A percentile compares a stretch with the other conserved stretches of the same genome.
These are phyloP conservation scores for Python bivittatus DNA, from an alignment of 2,113 vertebrate species.

Conservation along the genomic window DNA sequence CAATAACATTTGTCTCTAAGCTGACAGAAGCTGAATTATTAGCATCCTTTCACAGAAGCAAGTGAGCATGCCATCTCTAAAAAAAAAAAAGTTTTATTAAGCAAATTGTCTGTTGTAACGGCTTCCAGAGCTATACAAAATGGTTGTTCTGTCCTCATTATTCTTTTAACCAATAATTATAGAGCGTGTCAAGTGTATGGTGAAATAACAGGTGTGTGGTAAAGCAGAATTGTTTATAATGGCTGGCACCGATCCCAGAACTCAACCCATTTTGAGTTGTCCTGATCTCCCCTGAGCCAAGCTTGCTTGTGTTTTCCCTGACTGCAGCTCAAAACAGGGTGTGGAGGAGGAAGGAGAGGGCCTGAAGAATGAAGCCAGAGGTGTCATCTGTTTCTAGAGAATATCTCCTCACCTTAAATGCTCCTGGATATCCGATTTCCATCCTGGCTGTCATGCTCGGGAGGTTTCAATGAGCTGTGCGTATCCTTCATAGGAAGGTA, in stretches of 20 bases:
- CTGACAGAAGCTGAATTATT: neutral
- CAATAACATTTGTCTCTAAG: neutral
- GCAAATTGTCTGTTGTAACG: conserved; percentile 49
- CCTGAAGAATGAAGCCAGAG: conserved; percentile 20
- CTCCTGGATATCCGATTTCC: conserved; percentile 63
- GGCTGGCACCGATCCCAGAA: conserved; percentile 75
- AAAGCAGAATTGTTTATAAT: conserved; percentile 66
- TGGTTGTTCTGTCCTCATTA: conserved; percentile 61
- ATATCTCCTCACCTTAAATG: conserved; percentile 51
- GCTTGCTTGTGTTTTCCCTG: conserved; percentile 71
- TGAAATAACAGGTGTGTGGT: conserved; percentile 65
- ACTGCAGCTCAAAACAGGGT: conserved; percentile 69
- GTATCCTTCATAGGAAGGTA: conserved; percentile 72
- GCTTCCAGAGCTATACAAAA: conserved; percentile 55
- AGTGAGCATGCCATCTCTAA: conserved; percentile 57
- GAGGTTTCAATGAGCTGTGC: conserved; percentile 61
- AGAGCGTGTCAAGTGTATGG: conserved; percentile 57
- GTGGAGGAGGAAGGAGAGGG: conserved; percentile 22
- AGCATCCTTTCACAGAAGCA: neutral
- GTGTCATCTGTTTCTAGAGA: conserved; percentile 45
- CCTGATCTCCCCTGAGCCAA: conserved; percentile 54
- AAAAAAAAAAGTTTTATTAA: conserved; percentile 41
- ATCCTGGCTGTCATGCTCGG: conserved; percentile 53
- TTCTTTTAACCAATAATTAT: conserved; percentile 70
- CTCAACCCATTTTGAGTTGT: conserved; percentile 51